Conservation (phyloP, 1,140 invertebrate species). For the Philaenus spumarius region DNA sequence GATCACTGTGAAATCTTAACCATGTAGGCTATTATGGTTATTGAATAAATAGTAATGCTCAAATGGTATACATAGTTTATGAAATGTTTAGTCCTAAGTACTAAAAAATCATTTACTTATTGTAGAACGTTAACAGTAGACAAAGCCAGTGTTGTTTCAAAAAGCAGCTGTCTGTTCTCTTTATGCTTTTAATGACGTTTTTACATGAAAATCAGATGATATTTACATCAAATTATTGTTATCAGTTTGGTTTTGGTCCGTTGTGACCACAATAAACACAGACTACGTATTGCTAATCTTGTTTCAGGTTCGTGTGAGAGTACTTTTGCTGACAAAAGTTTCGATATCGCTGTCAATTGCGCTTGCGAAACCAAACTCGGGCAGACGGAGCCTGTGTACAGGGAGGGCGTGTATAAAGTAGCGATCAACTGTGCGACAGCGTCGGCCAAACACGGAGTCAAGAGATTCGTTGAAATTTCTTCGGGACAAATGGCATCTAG, state of each 20-base stretch:
- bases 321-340: slow-evolving; percentile 58
- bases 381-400: slow-evolving; percentile 81
- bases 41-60: no score
- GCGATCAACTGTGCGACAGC: slow-evolving; percentile 74
- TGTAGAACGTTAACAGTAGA: not conserved
- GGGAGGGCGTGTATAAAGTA: slow-evolving; percentile 80
- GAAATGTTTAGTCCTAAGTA: no score
- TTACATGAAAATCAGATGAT: no score
- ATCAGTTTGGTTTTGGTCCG: no score
- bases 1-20: no score
- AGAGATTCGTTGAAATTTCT: slow-evolving; percentile 76
- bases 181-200: no score
- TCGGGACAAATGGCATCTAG: slow-evolving; percentile 71
- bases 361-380: slow-evolving; percentile 84
- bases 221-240: no score
- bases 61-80: not conserved
- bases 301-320: slow-evolving; percentile 62
- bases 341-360: slow-evolving; percentile 81
- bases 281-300: no score
- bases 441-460: slow-evolving; percentile 59
- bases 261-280: no score
- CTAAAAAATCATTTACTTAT: not conserved
- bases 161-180: no score
- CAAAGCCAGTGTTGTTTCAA: no score
- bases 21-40: no score